These are phyloP conservation scores for Xiphophorus couchianus DNA, from an alignment of 2,113 vertebrate species.

Conservation along the genomic window DNA sequence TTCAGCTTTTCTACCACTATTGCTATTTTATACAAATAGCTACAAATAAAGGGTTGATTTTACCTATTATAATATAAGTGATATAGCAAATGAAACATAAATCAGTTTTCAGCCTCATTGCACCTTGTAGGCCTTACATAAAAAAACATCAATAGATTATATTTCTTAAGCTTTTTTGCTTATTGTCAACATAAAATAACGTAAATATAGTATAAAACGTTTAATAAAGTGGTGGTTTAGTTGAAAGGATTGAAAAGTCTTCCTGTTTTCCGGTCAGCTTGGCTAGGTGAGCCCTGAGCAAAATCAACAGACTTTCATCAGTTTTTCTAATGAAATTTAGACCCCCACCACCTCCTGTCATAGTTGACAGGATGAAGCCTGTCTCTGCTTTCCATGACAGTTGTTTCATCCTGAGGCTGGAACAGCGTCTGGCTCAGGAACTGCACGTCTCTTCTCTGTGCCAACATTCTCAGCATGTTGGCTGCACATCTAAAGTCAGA, in stretches of 20 bases:
- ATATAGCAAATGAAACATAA: background rate
- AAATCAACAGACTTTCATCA: constrained; percentile 6
- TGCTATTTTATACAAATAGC: background rate
- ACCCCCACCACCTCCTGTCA: constrained; percentile 26
- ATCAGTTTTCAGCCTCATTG: too few relatives aligned
- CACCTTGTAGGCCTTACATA: too few relatives aligned
- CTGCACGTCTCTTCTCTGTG: constrained; percentile 17
- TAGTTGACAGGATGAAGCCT: constrained; percentile 21
- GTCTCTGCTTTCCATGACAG: constrained; percentile 34
- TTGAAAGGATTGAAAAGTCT: background rate
- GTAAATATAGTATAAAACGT: background rate
- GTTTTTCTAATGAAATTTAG: constrained; percentile 41
- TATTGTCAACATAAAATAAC: too few relatives aligned
- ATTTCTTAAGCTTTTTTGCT: too few relatives aligned
- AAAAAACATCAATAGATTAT: too few relatives aligned
- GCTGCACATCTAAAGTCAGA: constrained; percentile 43
- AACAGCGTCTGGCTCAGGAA: constrained; percentile 32
- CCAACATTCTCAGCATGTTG: constrained; percentile 36
- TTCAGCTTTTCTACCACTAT: background rate
- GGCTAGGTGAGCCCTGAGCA: constrained; percentile 31
- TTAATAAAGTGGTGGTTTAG: too few relatives aligned
- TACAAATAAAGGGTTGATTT: background rate
- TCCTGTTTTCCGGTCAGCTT: constrained; percentile 19
- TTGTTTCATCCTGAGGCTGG: constrained; percentile 29
- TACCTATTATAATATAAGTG: background rate